Base-by-base conservation (phyloP, 1,140 invertebrate species). In the Muscidifurax raptorellus region DNA sequence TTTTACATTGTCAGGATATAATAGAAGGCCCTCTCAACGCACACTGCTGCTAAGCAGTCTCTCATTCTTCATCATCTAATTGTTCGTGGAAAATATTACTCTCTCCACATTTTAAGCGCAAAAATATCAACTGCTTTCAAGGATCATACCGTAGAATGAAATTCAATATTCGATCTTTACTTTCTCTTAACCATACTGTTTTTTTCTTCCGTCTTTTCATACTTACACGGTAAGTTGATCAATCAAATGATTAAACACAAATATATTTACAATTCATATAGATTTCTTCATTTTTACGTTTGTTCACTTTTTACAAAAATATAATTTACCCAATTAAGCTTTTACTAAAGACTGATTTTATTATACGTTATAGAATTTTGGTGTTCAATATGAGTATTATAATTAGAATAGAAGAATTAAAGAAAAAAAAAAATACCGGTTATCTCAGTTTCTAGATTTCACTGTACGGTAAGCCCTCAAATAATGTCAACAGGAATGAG, bases 261-360 rank as follows among this genome's bases (percentile, higher is more conserved):
- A 71, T 47, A 77, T 85, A 85, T 85, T 82, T 85, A 85, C 84
- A 85, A 77, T 85, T 75, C 47, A 74, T 84, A 80, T 64, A 84
- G 67, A 25, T 44, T 32, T 75, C 36, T 36, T 59, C 44, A 47
- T 47, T 47, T 47, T 66, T 66, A 66, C 64, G 25, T 66, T 66
- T 47, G 44, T 47, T 52, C 25, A 44, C 44, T 76, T 81, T 77
- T 81, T 85, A 82, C 64, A 85, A 85, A 85, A 85, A 85, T 85
- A 82, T 64, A 85, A 15, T 80, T 66, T 82, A 79, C 15, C 47
- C 27, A 82, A 82, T 75, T 71, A 67, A 77, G n/a, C 28, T 32
- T 80, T 30, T 67, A 85, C 72, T 75, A 74, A n/a, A 66, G 9
- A 66, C 22, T 66, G 64, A 25, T n/a, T 25, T 66, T 25, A 66